Conservation (phyloP, 2,888 invertebrate species). For the Uloborus plumipes region DNA sequence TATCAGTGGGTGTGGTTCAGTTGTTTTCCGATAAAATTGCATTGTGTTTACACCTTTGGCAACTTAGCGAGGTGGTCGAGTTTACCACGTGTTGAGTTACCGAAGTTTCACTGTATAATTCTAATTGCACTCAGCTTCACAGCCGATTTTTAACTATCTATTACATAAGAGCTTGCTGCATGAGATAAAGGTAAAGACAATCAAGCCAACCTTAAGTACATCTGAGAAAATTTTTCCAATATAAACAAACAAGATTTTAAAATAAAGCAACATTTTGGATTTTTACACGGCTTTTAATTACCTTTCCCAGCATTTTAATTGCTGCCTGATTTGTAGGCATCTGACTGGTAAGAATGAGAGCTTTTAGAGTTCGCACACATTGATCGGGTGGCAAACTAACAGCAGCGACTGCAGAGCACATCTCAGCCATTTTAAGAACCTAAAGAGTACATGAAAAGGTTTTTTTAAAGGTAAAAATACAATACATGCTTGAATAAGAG, state of each 20-base stretch:
- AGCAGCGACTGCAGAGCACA: conserved; percentile 76
- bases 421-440: conserved; percentile 88
- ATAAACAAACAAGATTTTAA: background rate
- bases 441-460: too few species aligned
- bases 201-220: background rate
- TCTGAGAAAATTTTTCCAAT: background rate
- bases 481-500: background rate
- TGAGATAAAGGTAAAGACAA: too few species aligned
- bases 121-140: too few species aligned
- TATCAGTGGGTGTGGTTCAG: too few species aligned
- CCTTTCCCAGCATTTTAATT: conserved; percentile 85
- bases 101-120: too few species aligned
- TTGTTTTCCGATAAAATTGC: too few species aligned
- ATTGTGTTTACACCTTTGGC: too few species aligned
- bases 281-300: conserved; percentile 28
- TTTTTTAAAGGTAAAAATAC: background rate
- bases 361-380: conserved; percentile 82
- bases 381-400: conserved; percentile 85
- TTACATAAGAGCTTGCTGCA: too few species aligned
- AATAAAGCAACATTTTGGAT: background rate
- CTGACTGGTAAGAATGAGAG: conserved; percentile 88
- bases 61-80: too few species aligned
- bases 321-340: conserved; percentile 92
- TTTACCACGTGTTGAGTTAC: too few species aligned
- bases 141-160: too few species aligned